Conservation (phyloP, 2,797 vertebrate species). For the Melopsittacus undulatus region DNA sequence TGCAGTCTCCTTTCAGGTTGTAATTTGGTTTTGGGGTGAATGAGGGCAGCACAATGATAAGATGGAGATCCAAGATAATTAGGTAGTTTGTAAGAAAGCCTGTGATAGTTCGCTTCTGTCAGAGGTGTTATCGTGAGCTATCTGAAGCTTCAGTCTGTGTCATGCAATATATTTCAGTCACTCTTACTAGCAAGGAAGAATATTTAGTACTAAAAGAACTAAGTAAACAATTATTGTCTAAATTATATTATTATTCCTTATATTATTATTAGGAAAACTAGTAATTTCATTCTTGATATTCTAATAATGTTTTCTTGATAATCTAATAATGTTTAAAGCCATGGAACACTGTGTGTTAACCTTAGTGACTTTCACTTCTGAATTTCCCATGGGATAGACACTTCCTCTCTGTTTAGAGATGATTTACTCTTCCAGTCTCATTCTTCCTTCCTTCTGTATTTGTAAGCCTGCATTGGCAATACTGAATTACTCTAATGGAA, state of each 20-base stretch:
- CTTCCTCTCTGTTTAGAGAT: background rate
- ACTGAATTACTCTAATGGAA: background rate
- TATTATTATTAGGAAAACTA: background rate
- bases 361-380: background rate
- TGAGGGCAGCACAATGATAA: slow-evolving; percentile 34
- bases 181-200: background rate
- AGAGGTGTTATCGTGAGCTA: background rate
- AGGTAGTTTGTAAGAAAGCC: background rate
- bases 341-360: background rate
- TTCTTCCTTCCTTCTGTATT: background rate
- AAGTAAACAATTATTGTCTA: background rate
- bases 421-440: background rate
- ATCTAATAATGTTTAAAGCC: background rate
- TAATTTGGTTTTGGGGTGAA: slow-evolving; percentile 57
- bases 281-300: background rate
- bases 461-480: background rate
- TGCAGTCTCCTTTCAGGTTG: slow-evolving; percentile 43
- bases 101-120: background rate
- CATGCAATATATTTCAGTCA: background rate
- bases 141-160: background rate
- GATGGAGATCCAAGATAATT: slow-evolving; percentile 11
- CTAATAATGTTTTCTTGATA: background rate
- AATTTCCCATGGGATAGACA: background rate
- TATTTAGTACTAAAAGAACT: background rate
- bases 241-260: background rate